Evolutionary conservation across 1,140 invertebrate species (phyloP).

Genomic region (Pseudachorutes palmiensis): DNA sequence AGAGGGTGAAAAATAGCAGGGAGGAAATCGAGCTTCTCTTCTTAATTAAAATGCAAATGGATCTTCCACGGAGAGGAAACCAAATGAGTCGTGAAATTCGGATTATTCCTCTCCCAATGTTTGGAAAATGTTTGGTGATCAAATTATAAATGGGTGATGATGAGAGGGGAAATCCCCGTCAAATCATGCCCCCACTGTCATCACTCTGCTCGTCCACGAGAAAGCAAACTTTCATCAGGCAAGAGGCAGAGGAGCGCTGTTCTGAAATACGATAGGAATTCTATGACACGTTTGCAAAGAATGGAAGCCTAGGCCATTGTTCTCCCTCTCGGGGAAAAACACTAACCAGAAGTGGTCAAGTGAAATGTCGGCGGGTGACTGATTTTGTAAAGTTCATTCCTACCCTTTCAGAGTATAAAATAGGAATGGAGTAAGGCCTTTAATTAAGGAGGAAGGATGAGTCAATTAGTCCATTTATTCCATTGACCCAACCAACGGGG

Average conservation of each 20-base stretch:
- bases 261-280: too few relatives aligned
- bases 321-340: background rate
- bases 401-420: too few relatives aligned
- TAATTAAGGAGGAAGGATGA: too few relatives aligned
- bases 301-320: background rate
- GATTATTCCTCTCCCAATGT: background rate
- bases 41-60: constrained; percentile 33
- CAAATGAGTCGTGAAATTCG: background rate
- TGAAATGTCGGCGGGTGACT: too few relatives aligned
- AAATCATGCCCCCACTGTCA: background rate
- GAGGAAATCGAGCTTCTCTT: constrained; percentile 19
- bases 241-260: too few relatives aligned
- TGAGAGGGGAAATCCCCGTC: background rate
- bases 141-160: background rate
- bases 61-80: constrained; percentile 25
- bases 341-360: constrained; percentile 10
- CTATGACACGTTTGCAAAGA: background rate
- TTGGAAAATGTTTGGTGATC: background rate
- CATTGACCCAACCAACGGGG: too few relatives aligned
- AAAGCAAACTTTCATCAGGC: background rate
- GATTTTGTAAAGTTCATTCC: too few relatives aligned
- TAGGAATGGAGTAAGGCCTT: too few relatives aligned
- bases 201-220: background rate
- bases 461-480: too few relatives aligned
- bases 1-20: background rate